Evolutionary conservation across 2,888 invertebrate genomes (phyloP).

Genomic region (Campopleginae sp.): DNA sequence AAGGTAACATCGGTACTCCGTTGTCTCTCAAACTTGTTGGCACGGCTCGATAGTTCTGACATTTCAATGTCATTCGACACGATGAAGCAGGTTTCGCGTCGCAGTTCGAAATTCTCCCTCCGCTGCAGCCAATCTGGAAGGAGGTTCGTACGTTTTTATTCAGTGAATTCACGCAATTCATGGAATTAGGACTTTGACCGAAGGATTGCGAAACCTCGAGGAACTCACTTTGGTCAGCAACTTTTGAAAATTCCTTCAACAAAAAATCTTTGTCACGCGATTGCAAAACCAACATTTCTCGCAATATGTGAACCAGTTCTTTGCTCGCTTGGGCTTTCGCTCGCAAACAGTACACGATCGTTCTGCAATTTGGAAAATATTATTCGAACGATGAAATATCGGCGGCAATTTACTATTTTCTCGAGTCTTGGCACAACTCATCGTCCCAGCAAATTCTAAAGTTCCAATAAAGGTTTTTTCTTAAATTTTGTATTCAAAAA

Average conservation of each 20-base stretch:
- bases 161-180: background rate
- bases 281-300: slow-evolving; percentile 88
- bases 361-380: slow-evolving; percentile 82
- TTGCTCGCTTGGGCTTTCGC: slow-evolving; percentile 87
- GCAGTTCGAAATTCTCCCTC: slow-evolving; percentile 58
- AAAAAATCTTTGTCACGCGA: slow-evolving; percentile 90
- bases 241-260: slow-evolving; percentile 87
- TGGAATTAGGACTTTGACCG: background rate
- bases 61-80: slow-evolving; percentile 47
- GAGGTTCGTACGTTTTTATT: background rate
- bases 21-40: background rate
- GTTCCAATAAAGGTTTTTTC: background rate
- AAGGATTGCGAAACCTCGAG: slow-evolving; percentile 59
- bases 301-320: slow-evolving; percentile 87
- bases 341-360: slow-evolving; percentile 87
- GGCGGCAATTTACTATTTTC: background rate
- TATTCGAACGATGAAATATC: background rate
- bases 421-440: background rate
- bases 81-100: slow-evolving; percentile 43
- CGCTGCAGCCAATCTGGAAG: slow-evolving; percentile 68
- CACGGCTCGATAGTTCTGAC: slow-evolving; percentile 35
- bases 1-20: slow-evolving; percentile 26
- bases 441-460: background rate
- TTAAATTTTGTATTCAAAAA: background rate
- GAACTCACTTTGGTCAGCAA: slow-evolving; percentile 86